These are phyloP conservation scores for Polyergus mexicanus DNA, from an alignment of 1,140 invertebrate species.

Conservation along the genomic window DNA sequence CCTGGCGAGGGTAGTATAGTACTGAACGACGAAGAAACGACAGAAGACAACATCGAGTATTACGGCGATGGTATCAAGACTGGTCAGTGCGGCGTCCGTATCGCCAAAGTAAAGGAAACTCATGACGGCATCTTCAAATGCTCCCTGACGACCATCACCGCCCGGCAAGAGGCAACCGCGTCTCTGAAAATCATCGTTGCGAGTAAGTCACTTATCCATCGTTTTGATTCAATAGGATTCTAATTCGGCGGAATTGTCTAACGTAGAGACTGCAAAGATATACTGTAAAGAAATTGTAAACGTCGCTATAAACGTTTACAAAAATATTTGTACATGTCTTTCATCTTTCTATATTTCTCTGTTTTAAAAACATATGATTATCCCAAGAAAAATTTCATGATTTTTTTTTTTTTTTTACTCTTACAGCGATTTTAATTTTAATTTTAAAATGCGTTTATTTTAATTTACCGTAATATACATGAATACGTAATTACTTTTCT, in stretches of 20 bases:
- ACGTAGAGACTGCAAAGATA: neutral
- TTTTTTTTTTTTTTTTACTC: too few relatives aligned
- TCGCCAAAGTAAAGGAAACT: slow-evolving; percentile 88
- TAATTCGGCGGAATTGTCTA: neutral
- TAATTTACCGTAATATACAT: neutral
- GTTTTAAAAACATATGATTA: too few relatives aligned
- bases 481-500: neutral
- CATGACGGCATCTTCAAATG: slow-evolving; percentile 91
- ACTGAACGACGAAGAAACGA: slow-evolving; percentile 72
- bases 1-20: slow-evolving; percentile 82
- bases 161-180: slow-evolving; percentile 82
- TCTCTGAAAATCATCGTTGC: slow-evolving; percentile 90
- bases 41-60: slow-evolving; percentile 86
- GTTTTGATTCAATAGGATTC: neutral
- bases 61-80: slow-evolving; percentile 86
- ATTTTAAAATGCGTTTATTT: neutral
- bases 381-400: too few relatives aligned
- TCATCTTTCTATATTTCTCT: too few relatives aligned
- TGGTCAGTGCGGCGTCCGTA: slow-evolving; percentile 90
- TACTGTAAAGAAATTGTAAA: neutral
- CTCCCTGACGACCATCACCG: slow-evolving; percentile 86
- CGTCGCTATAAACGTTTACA: too few relatives aligned
- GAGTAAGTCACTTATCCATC: slow-evolving; percentile 87
- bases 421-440: too few relatives aligned
- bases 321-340: too few relatives aligned